Base-by-base conservation (phyloP, 2,113 vertebrate species). In the Petaurus breviceps region DNA sequence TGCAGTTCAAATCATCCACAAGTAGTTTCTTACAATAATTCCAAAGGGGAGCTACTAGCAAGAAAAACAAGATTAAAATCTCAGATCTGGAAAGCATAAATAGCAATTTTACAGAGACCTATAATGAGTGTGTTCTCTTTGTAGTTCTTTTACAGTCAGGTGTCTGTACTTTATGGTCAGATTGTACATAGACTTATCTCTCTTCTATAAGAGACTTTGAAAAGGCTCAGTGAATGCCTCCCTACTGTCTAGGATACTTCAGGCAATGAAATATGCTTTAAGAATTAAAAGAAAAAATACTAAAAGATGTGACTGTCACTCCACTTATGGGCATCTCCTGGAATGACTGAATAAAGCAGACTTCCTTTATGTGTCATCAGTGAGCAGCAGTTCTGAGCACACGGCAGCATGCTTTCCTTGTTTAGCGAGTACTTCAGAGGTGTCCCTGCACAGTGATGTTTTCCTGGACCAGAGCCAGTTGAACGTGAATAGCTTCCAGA, bases 391-490 rank as follows among this genome's bases (percentile, higher is more conserved):
- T 99, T 99, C 98, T 99, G 98, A 95, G 99, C 99, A 0, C 99
- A 99, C 93, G 99, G 99, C 61, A 99, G 99, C 95, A 99, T 99
- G 92, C 99, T 99, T 8, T 99, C 99, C 1, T 99, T 99, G 0
- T 99, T 99, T 98, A 99, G 99, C 97, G 98, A 99, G 91, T 99
- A 99, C 98, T 99, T 99, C 93, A 99, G 99, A 51, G 98, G 99
- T 0, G 99, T 99, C 99, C 0, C 99, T 98, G 92, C 99, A 97
- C 31, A n/a, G 37, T n/a, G 98, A 99, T 90, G 98, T 99, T 31
- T 99, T 99, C 46, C 95, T 99, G 98, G 99, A 99, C 98, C 99
- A 99, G 24, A 99, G 99, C 92, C 99, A 99, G 97, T 99, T 99
- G 98, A 99, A 99, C 96, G 98, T 99, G 11, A 98, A 99, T 90